phyloP scores from a whole-genome alignment of 2,888 invertebrate genomes.

The Sipha maydis region DNA sequence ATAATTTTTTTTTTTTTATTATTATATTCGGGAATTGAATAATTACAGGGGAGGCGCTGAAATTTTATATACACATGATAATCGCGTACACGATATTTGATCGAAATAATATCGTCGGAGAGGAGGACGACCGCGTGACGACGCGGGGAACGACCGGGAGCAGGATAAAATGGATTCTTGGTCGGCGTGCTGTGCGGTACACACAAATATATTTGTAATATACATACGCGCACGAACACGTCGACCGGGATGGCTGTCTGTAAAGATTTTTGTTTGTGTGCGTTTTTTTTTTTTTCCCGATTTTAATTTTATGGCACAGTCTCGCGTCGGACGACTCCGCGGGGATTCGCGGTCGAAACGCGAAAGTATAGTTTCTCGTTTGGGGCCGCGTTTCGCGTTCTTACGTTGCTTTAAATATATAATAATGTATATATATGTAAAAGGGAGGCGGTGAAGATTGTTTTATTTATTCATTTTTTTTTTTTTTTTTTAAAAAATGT shows the following conservation, averaged over 20 bases:
- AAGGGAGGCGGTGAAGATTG: neutral
- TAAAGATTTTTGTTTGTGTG: neutral
- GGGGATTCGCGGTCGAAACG: neutral
- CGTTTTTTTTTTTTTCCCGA: neutral
- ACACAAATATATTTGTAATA: neutral
- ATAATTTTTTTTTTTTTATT: too few relatives aligned
- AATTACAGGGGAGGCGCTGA: too few relatives aligned
- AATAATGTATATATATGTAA: neutral
- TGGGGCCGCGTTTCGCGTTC: neutral
- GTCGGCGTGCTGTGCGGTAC: neutral
- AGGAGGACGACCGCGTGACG: neutral
- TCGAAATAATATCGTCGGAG: neutral
- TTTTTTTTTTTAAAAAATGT: constrained; percentile 1
- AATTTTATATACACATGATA: too few relatives aligned
- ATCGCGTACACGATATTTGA: too few relatives aligned
- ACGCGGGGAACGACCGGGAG: neutral
- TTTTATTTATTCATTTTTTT: neutral
- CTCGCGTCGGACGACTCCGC: constrained; percentile 8
- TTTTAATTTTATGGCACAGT: constrained; percentile 40
- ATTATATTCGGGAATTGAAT: too few relatives aligned
- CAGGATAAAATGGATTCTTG: neutral
- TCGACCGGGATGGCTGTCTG: neutral
- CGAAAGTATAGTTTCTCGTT: neutral
- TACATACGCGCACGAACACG: neutral
- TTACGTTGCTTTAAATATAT: neutral